These are phyloP conservation scores for Salminus brasiliensis DNA, from an alignment of 2,113 vertebrate genomes.

Conservation along the genomic window DNA sequence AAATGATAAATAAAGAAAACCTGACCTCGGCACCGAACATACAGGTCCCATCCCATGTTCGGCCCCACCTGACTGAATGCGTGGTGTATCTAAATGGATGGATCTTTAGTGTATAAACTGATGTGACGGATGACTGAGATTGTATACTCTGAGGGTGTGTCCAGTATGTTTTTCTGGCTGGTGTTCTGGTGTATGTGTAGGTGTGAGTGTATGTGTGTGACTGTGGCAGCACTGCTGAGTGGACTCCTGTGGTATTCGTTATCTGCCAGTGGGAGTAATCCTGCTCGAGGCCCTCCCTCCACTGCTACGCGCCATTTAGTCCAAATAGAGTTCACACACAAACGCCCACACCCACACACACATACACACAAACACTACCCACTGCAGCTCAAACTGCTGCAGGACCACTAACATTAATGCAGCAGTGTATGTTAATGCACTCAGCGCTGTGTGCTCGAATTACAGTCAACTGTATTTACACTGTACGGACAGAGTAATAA, in stretches of 20 bases:
- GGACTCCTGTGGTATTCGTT: conserved; percentile 47
- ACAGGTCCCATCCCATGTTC: no score
- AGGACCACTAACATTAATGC: neutral
- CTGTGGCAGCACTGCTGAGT: neutral
- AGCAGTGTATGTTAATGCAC: neutral
- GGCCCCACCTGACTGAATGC: no score
- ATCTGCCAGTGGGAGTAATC: conserved; percentile 45
- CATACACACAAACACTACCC: conserved; percentile 51
- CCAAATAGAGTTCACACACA: conserved; percentile 68
- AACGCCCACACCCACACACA: conserved; percentile 66
- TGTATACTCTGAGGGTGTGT: no score
- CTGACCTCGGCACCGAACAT: neutral
- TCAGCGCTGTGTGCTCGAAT: neutral
- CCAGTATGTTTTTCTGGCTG: no score
- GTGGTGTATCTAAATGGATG: no score
- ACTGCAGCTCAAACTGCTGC: conserved; percentile 16
- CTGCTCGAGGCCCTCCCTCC: conserved; percentile 51
- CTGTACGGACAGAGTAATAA: neutral
- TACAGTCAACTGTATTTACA: neutral
- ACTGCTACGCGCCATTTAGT: conserved; percentile 69
- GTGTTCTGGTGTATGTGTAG: neutral
- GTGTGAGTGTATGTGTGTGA: neutral
- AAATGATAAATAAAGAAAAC: neutral
- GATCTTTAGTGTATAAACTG: no score
- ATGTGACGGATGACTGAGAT: no score